These are phyloP conservation scores for Trichoplusia ni DNA, from an alignment of 1,140 invertebrate species.

Conservation along the genomic window DNA sequence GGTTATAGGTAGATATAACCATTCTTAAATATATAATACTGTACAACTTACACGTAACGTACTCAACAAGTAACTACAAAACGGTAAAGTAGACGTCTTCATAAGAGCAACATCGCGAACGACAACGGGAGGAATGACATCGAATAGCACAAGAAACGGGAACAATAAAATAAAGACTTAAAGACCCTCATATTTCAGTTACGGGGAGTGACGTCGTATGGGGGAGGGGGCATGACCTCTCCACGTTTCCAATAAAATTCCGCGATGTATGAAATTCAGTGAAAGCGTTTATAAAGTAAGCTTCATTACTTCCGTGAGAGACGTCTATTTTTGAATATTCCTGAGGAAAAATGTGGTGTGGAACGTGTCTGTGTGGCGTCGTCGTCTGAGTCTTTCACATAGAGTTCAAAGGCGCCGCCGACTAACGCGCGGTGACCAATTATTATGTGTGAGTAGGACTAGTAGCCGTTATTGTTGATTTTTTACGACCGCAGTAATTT, in stretches of 20 bases:
- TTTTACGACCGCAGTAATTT: neutral
- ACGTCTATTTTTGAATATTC: conserved; percentile 66
- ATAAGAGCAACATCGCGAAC: neutral
- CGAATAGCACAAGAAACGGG: conserved; percentile 27
- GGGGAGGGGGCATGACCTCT: conserved; percentile 46
- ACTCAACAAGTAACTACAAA: neutral
- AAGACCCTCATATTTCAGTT: conserved; percentile 44
- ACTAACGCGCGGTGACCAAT: conserved; percentile 38
- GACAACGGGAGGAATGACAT: neutral
- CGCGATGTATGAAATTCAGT: conserved; percentile 65
- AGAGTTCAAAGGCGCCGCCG: conserved; percentile 45
- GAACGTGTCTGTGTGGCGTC: conserved; percentile 1
- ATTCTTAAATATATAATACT: no score
- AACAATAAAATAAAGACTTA: conserved; percentile 46
- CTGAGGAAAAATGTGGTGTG: conserved; percentile 44
- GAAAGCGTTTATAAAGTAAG: conserved; percentile 72
- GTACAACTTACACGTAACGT: neutral
- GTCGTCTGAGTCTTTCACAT: conserved; percentile 35
- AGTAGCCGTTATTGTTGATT: conserved; percentile 10
- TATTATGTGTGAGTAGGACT: conserved; percentile 21
- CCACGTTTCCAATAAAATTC: conserved; percentile 67
- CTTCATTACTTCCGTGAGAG: conserved; percentile 63
- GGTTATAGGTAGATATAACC: no score
- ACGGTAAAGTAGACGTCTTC: neutral
- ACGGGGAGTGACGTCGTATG: conserved; percentile 27